phyloP scores from a whole-genome alignment of 2,113 vertebrate genomes.

The Barnardius zonarius region DNA sequence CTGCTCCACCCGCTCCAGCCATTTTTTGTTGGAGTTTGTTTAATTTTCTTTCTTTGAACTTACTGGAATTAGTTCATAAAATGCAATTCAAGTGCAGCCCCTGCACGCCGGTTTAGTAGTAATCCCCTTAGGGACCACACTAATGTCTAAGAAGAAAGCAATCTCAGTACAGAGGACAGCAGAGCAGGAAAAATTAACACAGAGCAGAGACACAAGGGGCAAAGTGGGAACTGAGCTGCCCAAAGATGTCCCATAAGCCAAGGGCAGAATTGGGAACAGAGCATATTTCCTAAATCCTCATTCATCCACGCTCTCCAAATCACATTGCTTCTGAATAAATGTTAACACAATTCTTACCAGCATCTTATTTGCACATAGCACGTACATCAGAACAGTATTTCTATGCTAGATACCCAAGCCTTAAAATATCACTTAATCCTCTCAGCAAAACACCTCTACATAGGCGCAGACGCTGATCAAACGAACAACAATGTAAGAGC shows the following conservation, averaged over 20 bases:
- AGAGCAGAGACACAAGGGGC: not conserved
- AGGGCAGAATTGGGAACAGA: not conserved
- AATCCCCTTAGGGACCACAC: not conserved
- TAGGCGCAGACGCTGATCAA: not conserved
- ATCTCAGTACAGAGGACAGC: not conserved
- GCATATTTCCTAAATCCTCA: not conserved
- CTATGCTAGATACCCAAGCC: not conserved
- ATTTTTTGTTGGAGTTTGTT: not conserved
- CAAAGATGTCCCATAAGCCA: not conserved
- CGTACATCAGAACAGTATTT: not conserved
- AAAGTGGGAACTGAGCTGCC: not conserved
- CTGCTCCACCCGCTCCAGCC: rapidly evolving
- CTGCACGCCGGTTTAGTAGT: not conserved
- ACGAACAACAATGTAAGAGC: not conserved
- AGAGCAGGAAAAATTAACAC: not conserved
- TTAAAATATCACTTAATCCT: not conserved
- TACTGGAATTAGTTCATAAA: not conserved
- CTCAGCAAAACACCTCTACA: not conserved
- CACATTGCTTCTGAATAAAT: not conserved
- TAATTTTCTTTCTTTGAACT: not conserved
- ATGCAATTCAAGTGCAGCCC: not conserved
- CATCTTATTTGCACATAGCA: not conserved
- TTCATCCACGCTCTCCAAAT: not conserved
- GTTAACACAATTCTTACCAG: not conserved
- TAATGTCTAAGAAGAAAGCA: not conserved